Base-by-base conservation (phyloP, 2,797 vertebrate species). In the Sebastes reedi region DNA sequence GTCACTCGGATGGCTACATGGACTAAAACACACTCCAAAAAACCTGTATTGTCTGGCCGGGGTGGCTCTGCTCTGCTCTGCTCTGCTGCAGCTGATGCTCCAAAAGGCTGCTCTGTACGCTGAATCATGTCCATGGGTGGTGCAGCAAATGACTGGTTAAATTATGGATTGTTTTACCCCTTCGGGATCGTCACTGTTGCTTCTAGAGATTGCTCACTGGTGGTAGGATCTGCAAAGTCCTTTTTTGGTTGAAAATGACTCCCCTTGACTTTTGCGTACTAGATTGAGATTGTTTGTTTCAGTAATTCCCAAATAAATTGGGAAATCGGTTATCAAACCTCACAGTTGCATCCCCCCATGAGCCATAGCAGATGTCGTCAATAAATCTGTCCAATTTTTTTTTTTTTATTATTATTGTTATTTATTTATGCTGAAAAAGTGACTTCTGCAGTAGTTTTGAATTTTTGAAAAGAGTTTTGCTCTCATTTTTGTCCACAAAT, bases 381-480 rank as follows among this genome's bases (percentile, higher is more conserved):
- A 64, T 55, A 71, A 61, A 76, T 86, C 81, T 91, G 76, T 90
- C 85, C 74, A 74, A 52, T 80, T 72, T 36, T 64, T 1, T 36
- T 64, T 56, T 56, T 14, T 22, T 25, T 67, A 4, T 25, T 78
- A 81, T 80, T 81, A 79, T 65, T 86, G 29, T 86, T 94, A 89
- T 94, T 94, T 94, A 94, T 94, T 94, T 83, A 77, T 86, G 80
- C 84, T 92, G 84, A 92, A 88, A 87, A 87, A 77, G 74, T 75
- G 76, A 87, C 72, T 86, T 82, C 88, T 77, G 88, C 87, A 73
- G 83, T 84, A 79, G 73, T 64, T 85, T 90, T 77, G 55, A 77
- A 55, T 81, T 75, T 70, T 50, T 80, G 16, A 50, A n/a, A 80
- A 39, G 72, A 89, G 75, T 77, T 87, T 83, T 81, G 68, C 73